phyloP scores from a whole-genome alignment of 37 sponge, comb jelly and placozoan species.

The Beroe ovata region DNA sequence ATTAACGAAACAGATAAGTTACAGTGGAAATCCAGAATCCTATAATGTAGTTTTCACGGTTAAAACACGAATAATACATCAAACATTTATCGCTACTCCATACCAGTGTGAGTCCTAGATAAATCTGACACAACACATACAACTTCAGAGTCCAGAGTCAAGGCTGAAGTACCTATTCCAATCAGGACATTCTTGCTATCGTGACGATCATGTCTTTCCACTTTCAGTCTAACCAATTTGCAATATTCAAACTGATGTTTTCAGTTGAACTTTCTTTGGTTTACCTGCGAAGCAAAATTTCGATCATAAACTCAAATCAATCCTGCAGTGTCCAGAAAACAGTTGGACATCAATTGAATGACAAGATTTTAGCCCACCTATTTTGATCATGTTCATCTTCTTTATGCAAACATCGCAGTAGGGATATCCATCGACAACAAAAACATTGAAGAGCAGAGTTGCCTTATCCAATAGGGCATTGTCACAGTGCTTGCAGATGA shows the following conservation, averaged over 20 bases:
- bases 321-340: neutral
- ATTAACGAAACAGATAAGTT: too few species aligned
- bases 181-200: too few species aligned
- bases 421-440: conserved; percentile 44
- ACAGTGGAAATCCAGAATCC: too few species aligned
- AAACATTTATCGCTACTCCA: too few species aligned
- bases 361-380: conserved; percentile 3
- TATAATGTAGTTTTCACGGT: too few species aligned
- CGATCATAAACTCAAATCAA: neutral
- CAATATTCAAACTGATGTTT: conserved; percentile 28
- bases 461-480: neutral
- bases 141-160: too few species aligned
- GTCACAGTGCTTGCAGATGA: conserved; percentile 55
- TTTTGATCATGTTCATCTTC: conserved; percentile 51
- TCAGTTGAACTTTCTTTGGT: conserved; percentile 29
- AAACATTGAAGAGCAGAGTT: conserved; percentile 41
- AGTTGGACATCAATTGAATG: neutral
- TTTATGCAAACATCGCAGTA: conserved; percentile 61
- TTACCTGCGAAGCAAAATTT: conserved; percentile 18
- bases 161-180: too few species aligned
- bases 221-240: too few species aligned
- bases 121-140: too few species aligned
- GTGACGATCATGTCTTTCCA: too few species aligned
- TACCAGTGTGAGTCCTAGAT: too few species aligned
- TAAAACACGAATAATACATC: too few species aligned